Evolutionary conservation across 2,113 vertebrate genomes (phyloP).

Genomic region (Leuciscus idus): DNA sequence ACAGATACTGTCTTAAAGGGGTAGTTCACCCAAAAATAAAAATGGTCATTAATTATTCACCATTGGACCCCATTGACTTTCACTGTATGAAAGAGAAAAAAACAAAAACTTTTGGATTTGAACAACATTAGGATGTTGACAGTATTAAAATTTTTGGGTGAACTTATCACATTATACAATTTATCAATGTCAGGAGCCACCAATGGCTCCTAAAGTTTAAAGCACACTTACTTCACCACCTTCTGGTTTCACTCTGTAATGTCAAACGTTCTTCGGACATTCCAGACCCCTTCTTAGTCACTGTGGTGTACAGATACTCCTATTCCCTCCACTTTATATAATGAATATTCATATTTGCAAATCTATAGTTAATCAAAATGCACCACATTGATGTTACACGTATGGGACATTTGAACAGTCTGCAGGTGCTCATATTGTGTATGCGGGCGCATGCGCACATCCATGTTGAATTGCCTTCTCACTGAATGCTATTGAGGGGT

Average conservation of each 20-base stretch:
- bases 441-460: conserved; percentile 55
- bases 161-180: neutral
- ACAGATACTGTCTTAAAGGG: neutral
- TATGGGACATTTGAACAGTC: conserved; percentile 9
- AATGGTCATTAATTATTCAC: neutral
- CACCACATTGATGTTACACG: neutral
- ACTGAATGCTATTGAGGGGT: conserved; percentile 54
- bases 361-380: neutral
- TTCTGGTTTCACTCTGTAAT: neutral
- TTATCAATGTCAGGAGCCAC: neutral
- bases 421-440: conserved; percentile 27
- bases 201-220: neutral
- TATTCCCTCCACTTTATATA: neutral
- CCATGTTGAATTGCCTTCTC: conserved; percentile 48
- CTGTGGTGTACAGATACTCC: conserved; percentile 8
- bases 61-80: neutral
- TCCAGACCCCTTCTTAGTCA: neutral
- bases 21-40: conserved; percentile 13
- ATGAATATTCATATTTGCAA: neutral
- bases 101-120: neutral
- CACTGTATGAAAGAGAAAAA: neutral
- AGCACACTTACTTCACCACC: neutral
- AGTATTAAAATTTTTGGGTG: neutral
- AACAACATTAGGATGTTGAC: neutral
- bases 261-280: neutral